Percentiles rank a stretch among this genome's conserved stretches.
phyloP scores from a whole-genome alignment of 2,888 invertebrate genomes.

The Limnephilus marmoratus region DNA sequence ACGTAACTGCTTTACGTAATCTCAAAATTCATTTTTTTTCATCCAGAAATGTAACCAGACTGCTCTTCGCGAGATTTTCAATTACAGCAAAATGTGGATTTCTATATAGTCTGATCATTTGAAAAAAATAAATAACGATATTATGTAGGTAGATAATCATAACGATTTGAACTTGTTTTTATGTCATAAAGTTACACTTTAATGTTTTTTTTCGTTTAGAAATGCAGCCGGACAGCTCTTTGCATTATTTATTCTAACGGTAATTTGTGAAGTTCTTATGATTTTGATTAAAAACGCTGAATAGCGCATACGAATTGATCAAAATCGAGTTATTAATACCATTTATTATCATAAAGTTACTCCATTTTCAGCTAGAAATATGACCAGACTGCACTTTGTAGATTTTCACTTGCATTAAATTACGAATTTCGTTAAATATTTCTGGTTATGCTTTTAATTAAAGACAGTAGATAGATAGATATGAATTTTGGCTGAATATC shows the following conservation, averaged over 20 bases:
- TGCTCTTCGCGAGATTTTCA: too few species aligned
- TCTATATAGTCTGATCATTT: too few species aligned
- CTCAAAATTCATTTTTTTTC: too few species aligned
- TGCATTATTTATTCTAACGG: not conserved
- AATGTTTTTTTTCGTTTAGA: not conserved
- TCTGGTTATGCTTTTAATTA: not conserved
- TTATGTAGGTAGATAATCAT: too few species aligned
- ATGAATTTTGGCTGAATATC: not conserved
- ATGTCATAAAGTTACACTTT: too few species aligned
- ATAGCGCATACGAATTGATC: not conserved
- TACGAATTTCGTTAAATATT: not conserved
- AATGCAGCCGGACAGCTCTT: not conserved
- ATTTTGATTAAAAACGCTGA: not conserved
- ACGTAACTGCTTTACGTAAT: too few species aligned
- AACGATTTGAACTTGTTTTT: too few species aligned
- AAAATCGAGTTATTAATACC: not conserved
- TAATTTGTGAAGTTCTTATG: not conserved
- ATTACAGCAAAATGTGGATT: too few species aligned
- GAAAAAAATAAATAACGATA: not conserved
- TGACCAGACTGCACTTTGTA: not conserved
- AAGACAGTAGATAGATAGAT: not conserved
- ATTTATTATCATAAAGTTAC: not conserved
- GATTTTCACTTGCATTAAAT: not conserved
- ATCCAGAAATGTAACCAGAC: too few species aligned
- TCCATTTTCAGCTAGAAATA: not conserved